Evolutionary conservation across 2,113 vertebrate genomes (phyloP).

Genomic region (Myanophis thanlyinensis): DNA sequence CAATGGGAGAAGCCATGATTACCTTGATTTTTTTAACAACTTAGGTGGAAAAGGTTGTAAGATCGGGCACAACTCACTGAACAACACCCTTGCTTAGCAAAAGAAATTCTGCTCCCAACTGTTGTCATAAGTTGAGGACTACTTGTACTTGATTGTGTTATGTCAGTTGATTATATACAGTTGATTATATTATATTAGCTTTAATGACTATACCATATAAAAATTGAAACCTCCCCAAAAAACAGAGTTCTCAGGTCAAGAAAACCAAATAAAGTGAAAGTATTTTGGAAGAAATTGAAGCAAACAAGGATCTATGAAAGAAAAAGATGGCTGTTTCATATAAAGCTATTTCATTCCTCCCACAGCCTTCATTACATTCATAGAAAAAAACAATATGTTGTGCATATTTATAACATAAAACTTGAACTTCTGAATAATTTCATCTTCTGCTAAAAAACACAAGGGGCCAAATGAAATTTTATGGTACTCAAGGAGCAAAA

Average conservation of each 20-base stretch:
- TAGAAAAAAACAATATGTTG: neutral
- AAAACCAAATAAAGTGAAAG: neutral
- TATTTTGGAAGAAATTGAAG: neutral
- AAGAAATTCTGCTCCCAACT: neutral
- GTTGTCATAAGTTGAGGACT: neutral
- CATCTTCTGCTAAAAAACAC: neutral
- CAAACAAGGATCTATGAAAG: neutral
- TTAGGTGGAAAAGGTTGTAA: neutral
- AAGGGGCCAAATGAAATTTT: neutral
- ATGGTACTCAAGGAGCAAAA: neutral
- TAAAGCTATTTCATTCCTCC: neutral
- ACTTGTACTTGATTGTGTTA: neutral
- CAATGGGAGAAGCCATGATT: too few relatives aligned
- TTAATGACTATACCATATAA: neutral
- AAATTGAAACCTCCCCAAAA: neutral
- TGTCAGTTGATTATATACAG: neutral
- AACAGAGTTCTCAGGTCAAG: neutral
- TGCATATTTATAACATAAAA: neutral
- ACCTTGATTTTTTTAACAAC: too few relatives aligned
- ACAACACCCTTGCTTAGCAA: neutral
- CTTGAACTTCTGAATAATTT: neutral
- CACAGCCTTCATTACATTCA: neutral
- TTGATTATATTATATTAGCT: neutral
- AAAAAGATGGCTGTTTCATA: neutral
- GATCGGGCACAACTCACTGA: neutral